phyloP scores from a whole-genome alignment of 2,113 vertebrate genomes.

The Heloderma charlesbogerti region DNA sequence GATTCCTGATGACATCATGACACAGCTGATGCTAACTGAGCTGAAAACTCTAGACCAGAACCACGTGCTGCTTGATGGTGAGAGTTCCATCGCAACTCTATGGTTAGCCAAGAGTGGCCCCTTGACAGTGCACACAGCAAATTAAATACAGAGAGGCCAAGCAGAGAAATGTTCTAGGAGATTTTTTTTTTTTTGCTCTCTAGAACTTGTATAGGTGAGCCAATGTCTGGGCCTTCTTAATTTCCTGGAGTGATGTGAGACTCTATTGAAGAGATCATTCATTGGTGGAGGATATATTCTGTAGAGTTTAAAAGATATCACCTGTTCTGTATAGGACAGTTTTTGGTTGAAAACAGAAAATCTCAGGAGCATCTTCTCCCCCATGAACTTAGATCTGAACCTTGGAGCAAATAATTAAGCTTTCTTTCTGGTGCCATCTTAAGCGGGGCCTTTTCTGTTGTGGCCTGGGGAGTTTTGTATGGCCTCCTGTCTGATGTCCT shows the following conservation, averaged over 20 bases:
- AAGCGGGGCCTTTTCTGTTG: no score
- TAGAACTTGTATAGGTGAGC: neutral
- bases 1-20: constrained; percentile 94
- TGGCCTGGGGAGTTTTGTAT: neutral
- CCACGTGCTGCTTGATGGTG: constrained; percentile 94
- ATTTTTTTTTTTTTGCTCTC: neutral
- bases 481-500: no score
- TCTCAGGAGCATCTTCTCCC: no score
- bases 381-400: no score
- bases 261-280: neutral
- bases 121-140: neutral
- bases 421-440: no score
- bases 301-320: no score
- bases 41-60: constrained; percentile 78
- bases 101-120: neutral
- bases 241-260: neutral
- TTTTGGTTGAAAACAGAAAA: no score
- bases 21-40: constrained; percentile 87
- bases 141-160: neutral
- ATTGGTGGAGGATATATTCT: no score
- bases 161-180: neutral
- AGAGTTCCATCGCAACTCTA: constrained; percentile 20
- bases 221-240: neutral
- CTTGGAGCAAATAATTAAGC: no score
- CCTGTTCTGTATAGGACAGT: no score